phyloP scores from a whole-genome alignment of 2,113 vertebrate genomes.

The Solenodon paradoxus region DNA sequence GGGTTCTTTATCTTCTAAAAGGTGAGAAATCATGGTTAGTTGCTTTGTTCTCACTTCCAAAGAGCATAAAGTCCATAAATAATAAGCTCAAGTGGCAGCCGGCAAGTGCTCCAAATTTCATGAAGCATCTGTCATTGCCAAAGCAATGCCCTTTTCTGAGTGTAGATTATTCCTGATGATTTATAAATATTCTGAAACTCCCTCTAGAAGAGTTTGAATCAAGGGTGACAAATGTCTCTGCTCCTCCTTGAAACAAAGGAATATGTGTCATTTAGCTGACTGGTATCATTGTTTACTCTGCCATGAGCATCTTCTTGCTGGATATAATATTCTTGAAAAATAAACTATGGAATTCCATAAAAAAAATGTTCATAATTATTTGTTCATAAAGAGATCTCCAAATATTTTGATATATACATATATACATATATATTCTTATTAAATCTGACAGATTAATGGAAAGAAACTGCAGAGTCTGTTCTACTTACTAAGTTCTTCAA shows the following conservation, averaged over 20 bases:
- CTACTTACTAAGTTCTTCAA: neutral
- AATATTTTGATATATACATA: neutral
- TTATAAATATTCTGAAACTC: constrained; percentile 24
- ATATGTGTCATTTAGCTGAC: neutral
- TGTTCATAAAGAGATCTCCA: neutral
- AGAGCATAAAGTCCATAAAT: neutral
- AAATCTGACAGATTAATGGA: neutral
- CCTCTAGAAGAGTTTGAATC: neutral
- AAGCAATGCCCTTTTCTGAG: neutral
- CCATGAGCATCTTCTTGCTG: neutral
- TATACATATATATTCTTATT: neutral
- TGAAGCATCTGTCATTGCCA: neutral
- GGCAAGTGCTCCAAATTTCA: neutral
- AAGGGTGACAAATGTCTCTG: neutral
- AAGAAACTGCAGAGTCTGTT: neutral
- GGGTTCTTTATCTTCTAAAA: neutral
- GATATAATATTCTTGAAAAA: neutral
- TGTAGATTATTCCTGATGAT: neutral
- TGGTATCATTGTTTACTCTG: neutral
- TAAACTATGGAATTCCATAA: neutral
- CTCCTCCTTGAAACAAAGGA: neutral
- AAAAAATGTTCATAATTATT: neutral
- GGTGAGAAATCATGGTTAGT: neutral
- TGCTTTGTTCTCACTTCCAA: neutral
- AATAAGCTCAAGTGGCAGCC: neutral